These are phyloP conservation scores for Orius laevigatus DNA, from an alignment of 1,140 invertebrate species.

Conservation along the genomic window DNA sequence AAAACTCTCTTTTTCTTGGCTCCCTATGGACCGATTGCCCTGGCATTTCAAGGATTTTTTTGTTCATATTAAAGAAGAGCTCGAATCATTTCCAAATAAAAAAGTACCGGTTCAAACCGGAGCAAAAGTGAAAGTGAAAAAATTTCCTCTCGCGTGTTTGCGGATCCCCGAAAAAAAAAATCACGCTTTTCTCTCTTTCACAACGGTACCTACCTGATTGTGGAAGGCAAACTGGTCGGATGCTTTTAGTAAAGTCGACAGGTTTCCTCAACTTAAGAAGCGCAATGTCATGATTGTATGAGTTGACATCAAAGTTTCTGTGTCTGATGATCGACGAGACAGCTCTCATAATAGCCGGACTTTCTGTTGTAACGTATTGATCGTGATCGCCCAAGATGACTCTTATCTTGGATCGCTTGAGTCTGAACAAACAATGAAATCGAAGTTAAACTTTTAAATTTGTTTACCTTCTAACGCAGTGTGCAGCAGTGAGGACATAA, in stretches of 20 bases:
- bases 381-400: slow-evolving; percentile 67
- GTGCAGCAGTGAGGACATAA: slow-evolving; percentile 48
- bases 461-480: slow-evolving; percentile 44
- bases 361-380: slow-evolving; percentile 57
- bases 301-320: slow-evolving; percentile 62
- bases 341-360: slow-evolving; percentile 55
- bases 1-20: too few species aligned
- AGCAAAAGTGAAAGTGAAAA: too few species aligned
- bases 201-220: slow-evolving; percentile 38
- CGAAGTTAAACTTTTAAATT: neutral
- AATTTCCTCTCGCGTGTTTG: too few species aligned
- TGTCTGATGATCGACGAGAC: slow-evolving; percentile 62
- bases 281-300: slow-evolving; percentile 76
- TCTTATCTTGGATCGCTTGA: slow-evolving; percentile 59
- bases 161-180: too few species aligned
- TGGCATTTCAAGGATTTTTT: too few species aligned
- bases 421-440: slow-evolving; percentile 32
- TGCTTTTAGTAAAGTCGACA: slow-evolving; percentile 57
- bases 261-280: slow-evolving; percentile 57
- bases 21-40: too few species aligned
- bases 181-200: too few species aligned
- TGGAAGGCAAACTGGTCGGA: slow-evolving; percentile 65
- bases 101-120: too few species aligned
- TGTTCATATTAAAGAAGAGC: too few species aligned
- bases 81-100: too few species aligned